Evolutionary conservation across 2,888 invertebrate species (phyloP).

Genomic region (Phragmatobia fuliginosa): DNA sequence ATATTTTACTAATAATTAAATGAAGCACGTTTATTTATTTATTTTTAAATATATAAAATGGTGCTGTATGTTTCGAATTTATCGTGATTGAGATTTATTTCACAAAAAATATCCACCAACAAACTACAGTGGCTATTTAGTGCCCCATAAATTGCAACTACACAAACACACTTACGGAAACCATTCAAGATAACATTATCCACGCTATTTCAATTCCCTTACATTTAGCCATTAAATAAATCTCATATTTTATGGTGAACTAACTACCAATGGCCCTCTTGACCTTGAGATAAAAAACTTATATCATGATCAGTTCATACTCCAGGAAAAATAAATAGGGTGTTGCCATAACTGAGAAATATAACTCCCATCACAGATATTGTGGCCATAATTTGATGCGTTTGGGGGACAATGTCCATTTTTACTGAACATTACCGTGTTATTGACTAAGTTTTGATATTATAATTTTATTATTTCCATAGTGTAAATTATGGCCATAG

Average conservation of each 20-base stretch:
- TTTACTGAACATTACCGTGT: conserved; percentile 60
- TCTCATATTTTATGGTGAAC: conserved; percentile 50
- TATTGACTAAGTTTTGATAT: conserved; percentile 67
- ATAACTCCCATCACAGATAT: conserved; percentile 48
- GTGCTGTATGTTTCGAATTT: neutral
- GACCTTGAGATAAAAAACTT: conserved; percentile 52
- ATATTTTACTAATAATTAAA: no score
- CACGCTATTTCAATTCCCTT: conserved; percentile 25
- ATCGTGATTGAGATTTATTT: neutral
- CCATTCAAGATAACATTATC: conserved; percentile 46
- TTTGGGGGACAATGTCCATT: conserved; percentile 60
- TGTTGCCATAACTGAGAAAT: conserved; percentile 45
- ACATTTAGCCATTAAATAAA: conserved; percentile 47
- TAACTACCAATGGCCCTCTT: conserved; percentile 33
- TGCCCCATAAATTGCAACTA: conserved; percentile 13
- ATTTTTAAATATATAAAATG: no score
- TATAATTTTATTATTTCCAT: conserved; percentile 62
- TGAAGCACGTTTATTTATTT: no score
- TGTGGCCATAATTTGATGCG: conserved; percentile 59
- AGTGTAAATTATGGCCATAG: conserved; percentile 65
- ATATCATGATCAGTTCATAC: conserved; percentile 38
- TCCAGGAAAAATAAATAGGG: conserved; percentile 43
- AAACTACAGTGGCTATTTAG: conserved; percentile 11
- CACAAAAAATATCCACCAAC: neutral
- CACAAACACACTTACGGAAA: conserved; percentile 36